Evolutionary conservation across 53 echinoderm and acorn worm genomes (phyloP), one percentile per base, ranked within the genome.

Genomic region (Crossaster papposus): DNA sequence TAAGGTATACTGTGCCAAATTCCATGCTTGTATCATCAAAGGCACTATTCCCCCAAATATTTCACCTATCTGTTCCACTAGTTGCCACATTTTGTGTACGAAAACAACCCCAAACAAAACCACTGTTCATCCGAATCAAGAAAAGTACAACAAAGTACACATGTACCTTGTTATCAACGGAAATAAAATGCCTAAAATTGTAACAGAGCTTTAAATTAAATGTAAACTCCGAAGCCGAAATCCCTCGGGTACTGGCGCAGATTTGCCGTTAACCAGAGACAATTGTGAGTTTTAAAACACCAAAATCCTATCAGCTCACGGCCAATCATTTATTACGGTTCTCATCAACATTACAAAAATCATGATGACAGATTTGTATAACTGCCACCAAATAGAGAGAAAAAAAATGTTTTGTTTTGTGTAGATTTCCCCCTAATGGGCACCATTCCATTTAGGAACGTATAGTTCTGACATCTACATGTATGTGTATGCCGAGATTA

Each of bases 321-420:
- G 35, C 30, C n/a, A 85, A 17, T 73, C 51, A 85, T 85, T 85
- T 52, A 85, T 73, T 72, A 44, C 72, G 24, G 31, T 73, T 54
- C 85, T 28, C 74, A 32, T 73, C 53, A 54, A 36, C 83, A 70
- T 83, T 65, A 37, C 83, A 83, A 70, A 83, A 50, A 83, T 65
- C 30, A 44, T 44, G 71, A 71, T 28, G 31, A 36, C 33, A 81
- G 64, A 24, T 36, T 14, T 34, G 36, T 83, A 71, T 71, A 68
- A 83, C 70, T 83, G 70, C 83, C 70, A 38, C 36, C 13, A 14
- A 51, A 78, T 6, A 78, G 13, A 70, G 44, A 70, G 22, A n/a
- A 68, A 68, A 36, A 64, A 36, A 32, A 36, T 65, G 44, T 38
- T 2, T 38, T 71, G 54, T 85, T 72, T 73, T 85, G 85, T 73